Conservation (phyloP, 1,140 invertebrate species). For the Campodea augens region DNA sequence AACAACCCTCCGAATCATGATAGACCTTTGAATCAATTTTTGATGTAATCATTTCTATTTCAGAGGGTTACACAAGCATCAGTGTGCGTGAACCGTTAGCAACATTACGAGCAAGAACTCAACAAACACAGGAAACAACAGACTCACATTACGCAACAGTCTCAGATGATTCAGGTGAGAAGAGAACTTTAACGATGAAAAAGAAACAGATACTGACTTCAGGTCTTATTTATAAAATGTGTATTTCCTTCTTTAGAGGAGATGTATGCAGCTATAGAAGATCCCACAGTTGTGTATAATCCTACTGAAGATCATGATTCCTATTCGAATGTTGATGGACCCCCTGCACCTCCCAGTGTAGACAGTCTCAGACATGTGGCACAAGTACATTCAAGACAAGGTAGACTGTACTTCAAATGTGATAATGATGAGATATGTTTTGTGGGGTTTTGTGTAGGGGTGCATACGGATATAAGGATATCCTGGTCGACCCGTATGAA, state of each 20-base stretch:
- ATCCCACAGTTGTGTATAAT: constrained; percentile 45
- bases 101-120: constrained; percentile 39
- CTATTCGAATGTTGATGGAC: constrained; percentile 57
- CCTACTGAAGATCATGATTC: constrained; percentile 69
- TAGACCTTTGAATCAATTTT: constrained; percentile 5
- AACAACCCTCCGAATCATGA: too few relatives aligned
- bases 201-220: too few relatives aligned
- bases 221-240: too few relatives aligned
- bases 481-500: too few relatives aligned
- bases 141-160: constrained; percentile 64
- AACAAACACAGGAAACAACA: constrained; percentile 26
- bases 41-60: constrained; percentile 16
- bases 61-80: constrained; percentile 77
- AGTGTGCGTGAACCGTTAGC: constrained; percentile 69
- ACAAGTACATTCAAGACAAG: constrained; percentile 49
- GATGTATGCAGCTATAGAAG: constrained; percentile 75
- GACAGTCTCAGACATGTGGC: constrained; percentile 36
- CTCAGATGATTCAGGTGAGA: constrained; percentile 59
- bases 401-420: too few relatives aligned
- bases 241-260: constrained; percentile 41
- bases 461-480: too few relatives aligned
- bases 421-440: too few relatives aligned
- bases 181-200: neutral
- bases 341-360: constrained; percentile 34
- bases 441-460: too few relatives aligned